A percentile compares a stretch with the other conserved stretches of the same genome.
These are phyloP conservation scores for Epizoanthus illoricatus DNA, from an alignment of 92 coral and sea anemone species.

Conservation along the genomic window DNA sequence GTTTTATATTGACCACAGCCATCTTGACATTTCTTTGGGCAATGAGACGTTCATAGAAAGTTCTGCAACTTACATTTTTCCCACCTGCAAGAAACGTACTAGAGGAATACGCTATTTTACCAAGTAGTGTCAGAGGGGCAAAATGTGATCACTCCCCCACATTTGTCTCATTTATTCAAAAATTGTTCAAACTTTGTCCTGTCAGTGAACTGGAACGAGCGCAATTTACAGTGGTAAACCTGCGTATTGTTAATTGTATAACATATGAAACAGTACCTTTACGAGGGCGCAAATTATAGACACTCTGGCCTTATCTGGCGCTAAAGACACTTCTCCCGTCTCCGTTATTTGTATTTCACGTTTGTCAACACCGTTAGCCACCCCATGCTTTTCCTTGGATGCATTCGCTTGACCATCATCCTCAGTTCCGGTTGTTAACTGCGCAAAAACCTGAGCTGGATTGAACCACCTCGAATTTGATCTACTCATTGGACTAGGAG, in stretches of 20 bases:
- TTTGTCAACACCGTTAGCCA: slow-evolving; percentile 10
- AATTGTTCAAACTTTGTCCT: too few species aligned
- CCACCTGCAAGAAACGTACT: too few species aligned
- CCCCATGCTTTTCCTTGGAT: slow-evolving; percentile 15
- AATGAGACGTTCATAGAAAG: too few species aligned
- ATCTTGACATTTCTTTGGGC: too few species aligned
- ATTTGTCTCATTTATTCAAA: too few species aligned
- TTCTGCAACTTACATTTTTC: too few species aligned
- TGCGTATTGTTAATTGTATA: neutral
- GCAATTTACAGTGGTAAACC: too few species aligned
- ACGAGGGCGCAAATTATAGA: slow-evolving; percentile 72
- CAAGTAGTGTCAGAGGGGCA: too few species aligned
- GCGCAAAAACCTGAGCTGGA: slow-evolving; percentile 97
- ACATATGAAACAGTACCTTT: slow-evolving; percentile 55
- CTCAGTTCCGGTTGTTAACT: slow-evolving; percentile 71
- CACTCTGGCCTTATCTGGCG: slow-evolving; percentile 91
- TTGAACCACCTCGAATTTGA: slow-evolving; percentile 68
- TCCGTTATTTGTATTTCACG: slow-evolving; percentile 90
- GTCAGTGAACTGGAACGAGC: too few species aligned
- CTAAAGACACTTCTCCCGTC: slow-evolving; percentile 83
- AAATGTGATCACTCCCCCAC: too few species aligned
- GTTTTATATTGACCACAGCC: too few species aligned
- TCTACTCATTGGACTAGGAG: slow-evolving; percentile 53
- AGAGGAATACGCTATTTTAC: too few species aligned
- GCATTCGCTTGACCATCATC: slow-evolving; percentile 38